Conservation (phyloP, 2,888 invertebrate species). For the Parnassius apollo region DNA sequence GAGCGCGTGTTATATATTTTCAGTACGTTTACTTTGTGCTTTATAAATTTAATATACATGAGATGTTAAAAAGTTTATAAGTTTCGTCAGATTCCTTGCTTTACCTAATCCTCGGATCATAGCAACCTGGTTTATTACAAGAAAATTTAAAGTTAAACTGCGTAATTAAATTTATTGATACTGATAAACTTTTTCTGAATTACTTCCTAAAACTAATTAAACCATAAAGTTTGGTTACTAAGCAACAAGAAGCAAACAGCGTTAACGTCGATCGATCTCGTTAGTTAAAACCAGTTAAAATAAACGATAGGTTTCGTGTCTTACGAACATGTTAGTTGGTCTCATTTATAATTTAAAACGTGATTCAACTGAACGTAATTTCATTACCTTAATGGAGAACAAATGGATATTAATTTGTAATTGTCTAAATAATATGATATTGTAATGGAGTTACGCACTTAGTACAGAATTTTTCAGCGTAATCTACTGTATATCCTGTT, state of each 20-base stretch:
- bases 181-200: too few species aligned
- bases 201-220: constrained; percentile 4
- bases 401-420: too few species aligned
- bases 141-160: too few species aligned
- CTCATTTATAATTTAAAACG: too few species aligned
- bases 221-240: constrained; percentile 12
- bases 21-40: background rate
- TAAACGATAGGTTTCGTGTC: constrained; percentile 17
- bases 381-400: too few species aligned
- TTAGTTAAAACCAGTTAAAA: background rate
- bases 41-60: background rate
- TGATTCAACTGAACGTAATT: too few species aligned
- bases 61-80: background rate
- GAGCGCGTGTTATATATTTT: constrained; percentile 4
- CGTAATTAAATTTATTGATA: too few species aligned
- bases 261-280: constrained; percentile 19
- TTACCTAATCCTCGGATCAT: background rate
- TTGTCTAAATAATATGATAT: too few species aligned
- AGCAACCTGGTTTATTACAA: too few species aligned
- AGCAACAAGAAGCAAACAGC: constrained; percentile 22
- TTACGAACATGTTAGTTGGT: constrained; percentile 17
- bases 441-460: too few species aligned
- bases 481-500: too few species aligned
- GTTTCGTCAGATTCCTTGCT: background rate
- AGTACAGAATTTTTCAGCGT: too few species aligned